These are phyloP conservation scores for Diadophis punctatus DNA, from an alignment of 2,113 vertebrate genomes.

Conservation along the genomic window DNA sequence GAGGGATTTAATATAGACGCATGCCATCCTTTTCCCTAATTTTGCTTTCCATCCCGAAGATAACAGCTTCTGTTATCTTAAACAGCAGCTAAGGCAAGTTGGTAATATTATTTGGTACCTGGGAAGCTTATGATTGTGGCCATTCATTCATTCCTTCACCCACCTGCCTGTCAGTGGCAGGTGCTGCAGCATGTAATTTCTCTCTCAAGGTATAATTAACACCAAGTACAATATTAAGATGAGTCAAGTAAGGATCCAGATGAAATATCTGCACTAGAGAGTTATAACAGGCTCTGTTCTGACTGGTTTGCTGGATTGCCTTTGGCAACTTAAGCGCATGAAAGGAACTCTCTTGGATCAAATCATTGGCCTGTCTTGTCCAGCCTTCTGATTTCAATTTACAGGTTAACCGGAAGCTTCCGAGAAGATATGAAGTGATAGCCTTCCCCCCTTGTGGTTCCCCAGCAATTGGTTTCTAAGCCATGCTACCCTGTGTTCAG, in stretches of 20 bases:
- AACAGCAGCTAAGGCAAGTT: not conserved
- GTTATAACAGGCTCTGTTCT: not conserved
- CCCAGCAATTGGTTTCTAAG: not conserved
- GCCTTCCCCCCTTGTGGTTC: not conserved
- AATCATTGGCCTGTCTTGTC: not conserved
- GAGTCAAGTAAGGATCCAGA: constrained; percentile 1
- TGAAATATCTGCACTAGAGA: constrained; percentile 15
- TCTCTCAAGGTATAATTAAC: not conserved
- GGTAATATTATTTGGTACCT: not conserved
- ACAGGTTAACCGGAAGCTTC: not conserved
- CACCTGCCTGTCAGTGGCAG: not conserved
- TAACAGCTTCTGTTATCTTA: not conserved
- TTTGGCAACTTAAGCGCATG: not conserved
- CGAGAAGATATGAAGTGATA: not conserved
- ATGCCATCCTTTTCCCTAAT: not conserved
- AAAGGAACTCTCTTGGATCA: not conserved
- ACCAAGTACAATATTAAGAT: constrained; percentile 1
- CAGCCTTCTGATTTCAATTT: not conserved
- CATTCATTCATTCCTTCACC: not conserved
- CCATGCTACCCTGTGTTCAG: not conserved
- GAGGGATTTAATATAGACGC: not conserved
- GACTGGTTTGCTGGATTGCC: not conserved
- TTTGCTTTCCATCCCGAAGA: not conserved
- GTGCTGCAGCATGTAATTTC: not conserved
- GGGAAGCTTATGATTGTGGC: not conserved